phyloP scores from a whole-genome alignment of 1,140 invertebrate genomes.

The Telenomus remus region DNA sequence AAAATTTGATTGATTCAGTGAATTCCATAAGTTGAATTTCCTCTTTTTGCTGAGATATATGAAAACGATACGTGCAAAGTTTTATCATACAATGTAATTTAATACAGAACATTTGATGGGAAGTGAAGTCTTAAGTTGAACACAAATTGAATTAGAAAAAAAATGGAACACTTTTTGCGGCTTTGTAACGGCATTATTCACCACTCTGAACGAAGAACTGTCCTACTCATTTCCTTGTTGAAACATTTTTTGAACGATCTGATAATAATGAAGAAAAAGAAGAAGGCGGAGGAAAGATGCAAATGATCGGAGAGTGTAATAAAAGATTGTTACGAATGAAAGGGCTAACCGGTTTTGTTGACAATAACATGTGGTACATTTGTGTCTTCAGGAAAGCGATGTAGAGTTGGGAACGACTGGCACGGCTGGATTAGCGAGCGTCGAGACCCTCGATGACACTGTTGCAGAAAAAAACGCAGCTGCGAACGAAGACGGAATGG shows the following conservation, averaged over 20 bases:
- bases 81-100: conserved; percentile 27
- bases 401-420: conserved; percentile 73
- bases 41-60: too few species aligned
- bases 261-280: too few species aligned
- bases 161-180: background rate
- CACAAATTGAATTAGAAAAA: conserved; percentile 21
- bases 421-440: conserved; percentile 82
- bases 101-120: conserved; percentile 28
- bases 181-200: background rate
- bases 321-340: background rate
- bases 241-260: too few species aligned
- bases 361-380: conserved; percentile 32
- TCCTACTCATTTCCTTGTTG: too few species aligned
- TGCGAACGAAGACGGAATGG: conserved; percentile 83
- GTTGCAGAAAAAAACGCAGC: conserved; percentile 82
- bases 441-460: conserved; percentile 82
- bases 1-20: background rate
- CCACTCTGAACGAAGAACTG: too few species aligned
- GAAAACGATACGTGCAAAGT: conserved; percentile 26
- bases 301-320: background rate
- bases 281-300: background rate
- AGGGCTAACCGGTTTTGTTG: conserved; percentile 16
- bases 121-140: conserved; percentile 25
- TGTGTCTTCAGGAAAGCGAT: conserved; percentile 68
- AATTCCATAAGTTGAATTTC: too few species aligned